These are phyloP conservation scores for Eupleurogrammus muticus DNA, from an alignment of 2,797 vertebrate species.

Conservation along the genomic window DNA sequence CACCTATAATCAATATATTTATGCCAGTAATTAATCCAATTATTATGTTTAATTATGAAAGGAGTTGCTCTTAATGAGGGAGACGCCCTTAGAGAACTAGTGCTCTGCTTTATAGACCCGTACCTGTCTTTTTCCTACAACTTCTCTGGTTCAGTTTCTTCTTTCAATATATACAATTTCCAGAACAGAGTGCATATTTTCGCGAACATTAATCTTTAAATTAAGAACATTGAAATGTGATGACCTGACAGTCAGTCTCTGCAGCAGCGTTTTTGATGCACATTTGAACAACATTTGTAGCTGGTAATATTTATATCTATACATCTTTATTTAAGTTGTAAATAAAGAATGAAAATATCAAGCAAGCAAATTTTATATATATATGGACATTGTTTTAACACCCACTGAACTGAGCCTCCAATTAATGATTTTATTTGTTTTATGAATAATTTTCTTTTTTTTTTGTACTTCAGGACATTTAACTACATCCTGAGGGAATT, in stretches of 20 bases:
- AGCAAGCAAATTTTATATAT: background rate
- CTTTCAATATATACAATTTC: too few relatives aligned
- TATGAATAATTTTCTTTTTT: background rate
- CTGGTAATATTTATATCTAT: background rate
- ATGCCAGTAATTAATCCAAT: too few relatives aligned
- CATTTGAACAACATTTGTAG: background rate
- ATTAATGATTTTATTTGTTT: background rate
- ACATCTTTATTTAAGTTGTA: background rate
- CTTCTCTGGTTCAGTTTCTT: too few relatives aligned
- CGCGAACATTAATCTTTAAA: background rate
- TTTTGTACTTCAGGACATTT: constrained; percentile 89
- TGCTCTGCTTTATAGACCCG: too few relatives aligned
- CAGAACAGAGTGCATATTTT: too few relatives aligned
- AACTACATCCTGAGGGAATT: constrained; percentile 96
- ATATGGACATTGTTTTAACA: background rate
- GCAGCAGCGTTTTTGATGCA: background rate
- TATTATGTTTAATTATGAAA: too few relatives aligned
- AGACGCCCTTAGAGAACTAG: too few relatives aligned
- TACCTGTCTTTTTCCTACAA: too few relatives aligned
- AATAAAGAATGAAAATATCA: too few relatives aligned
- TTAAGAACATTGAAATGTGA: background rate
- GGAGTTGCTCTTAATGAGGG: too few relatives aligned
- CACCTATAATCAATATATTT: too few relatives aligned
- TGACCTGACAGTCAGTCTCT: background rate
- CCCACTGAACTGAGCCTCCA: background rate